Evolutionary conservation across 35 echinoderm and acorn worm species (phyloP), one percentile per base, ranked within the genome.

Genomic region (Strongylocentrotus purpuratus): DNA sequence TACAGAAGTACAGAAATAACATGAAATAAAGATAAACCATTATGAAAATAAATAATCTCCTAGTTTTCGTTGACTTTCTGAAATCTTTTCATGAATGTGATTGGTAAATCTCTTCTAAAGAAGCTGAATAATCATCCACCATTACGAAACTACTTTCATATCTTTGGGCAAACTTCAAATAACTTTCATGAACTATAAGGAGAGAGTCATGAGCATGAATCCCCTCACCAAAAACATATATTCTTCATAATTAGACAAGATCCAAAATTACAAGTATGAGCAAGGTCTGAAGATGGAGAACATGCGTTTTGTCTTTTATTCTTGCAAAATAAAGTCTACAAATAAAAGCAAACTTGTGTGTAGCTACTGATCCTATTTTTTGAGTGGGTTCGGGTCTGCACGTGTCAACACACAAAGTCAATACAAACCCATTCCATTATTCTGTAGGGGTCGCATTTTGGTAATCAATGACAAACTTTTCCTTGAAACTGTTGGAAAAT

Each of bases 341-440:
- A 28, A 70, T 28, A 70, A n/a, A 78, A 10, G 4, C 20, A n/a
- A 78, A 22, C 28, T n/a, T n/a, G 17, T n/a, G 18, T 78, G 65
- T 78, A 4, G 65, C 65, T 78, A 28, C 65, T 78, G 65, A 78
- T 78, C n/a, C 65, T 78, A n/a, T 7, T 78, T 4, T 71, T 28
- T n/a, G 65, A 78, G 65, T 78, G 65, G 65, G 65, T 78, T 78
- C 25, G 20, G 65, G 65, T 78, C 65, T 78, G 65, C 65, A 78
- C 20, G 65, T 78, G 65, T 78, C 65, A 78, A 78, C 65, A 78
- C 65, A 78, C 65, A 78, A 78, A 78, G 65, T 78, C 65, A 78
- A 78, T 78, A n/a, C 65, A 78, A 78, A 28, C 65, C 50, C 65
- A 78, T 78, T 78, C 65, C 65, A 78, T 78, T 78, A 22, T 78